These are phyloP conservation scores for Cephalopterus ornatus DNA, from an alignment of 2,113 vertebrate species.

Conservation along the genomic window DNA sequence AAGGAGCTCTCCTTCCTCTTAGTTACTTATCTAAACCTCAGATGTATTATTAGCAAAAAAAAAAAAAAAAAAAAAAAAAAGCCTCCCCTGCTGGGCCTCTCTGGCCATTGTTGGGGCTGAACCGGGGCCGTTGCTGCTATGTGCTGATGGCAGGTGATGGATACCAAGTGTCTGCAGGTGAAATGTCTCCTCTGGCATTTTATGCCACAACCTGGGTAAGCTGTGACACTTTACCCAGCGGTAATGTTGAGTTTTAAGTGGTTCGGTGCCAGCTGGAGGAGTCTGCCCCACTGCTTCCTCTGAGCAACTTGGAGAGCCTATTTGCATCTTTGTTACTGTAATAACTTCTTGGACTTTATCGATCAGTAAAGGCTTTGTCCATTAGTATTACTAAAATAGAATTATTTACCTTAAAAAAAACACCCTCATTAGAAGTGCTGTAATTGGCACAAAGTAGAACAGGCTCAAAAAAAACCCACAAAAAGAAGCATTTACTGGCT, in stretches of 20 bases:
- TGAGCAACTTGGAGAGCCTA: not conserved
- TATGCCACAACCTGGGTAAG: not conserved
- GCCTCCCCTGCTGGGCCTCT: not conserved
- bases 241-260: not conserved
- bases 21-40: conserved; percentile 79
- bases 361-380: not conserved
- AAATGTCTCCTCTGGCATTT: not conserved
- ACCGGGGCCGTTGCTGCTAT: not conserved
- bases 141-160: not conserved
- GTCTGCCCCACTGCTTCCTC: not conserved
- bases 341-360: not conserved
- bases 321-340: not conserved
- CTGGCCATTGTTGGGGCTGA: conserved; percentile 1
- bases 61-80: not conserved
- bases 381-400: not conserved
- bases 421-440: not conserved
- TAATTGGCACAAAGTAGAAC: not conserved
- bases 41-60: conserved; percentile 74
- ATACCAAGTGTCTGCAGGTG: not conserved
- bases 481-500: conserved; percentile 11
- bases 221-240: fast-evolving
- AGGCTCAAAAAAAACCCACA: not conserved
- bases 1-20: conserved; percentile 76
- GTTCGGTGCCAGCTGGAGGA: not conserved
- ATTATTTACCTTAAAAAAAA: not conserved